Percentiles rank a stretch among this genome's conserved stretches.
Conservation (phyloP, 2,113 vertebrate genomes). For the Gymnocephalus cernua region DNA sequence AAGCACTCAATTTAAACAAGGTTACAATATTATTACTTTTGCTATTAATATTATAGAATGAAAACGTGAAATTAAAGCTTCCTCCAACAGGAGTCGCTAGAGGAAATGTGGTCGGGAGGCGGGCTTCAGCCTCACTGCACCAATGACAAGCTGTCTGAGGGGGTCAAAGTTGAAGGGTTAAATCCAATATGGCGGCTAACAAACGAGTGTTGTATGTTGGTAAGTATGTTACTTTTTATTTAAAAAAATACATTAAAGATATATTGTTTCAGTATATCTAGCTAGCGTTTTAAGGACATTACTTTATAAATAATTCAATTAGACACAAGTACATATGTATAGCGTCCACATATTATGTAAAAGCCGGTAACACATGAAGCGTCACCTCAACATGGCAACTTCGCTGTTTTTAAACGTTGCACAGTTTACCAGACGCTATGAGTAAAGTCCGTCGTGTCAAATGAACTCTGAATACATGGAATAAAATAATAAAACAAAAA, state of each 20-base stretch:
- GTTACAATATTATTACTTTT: too few species aligned
- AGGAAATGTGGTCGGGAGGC: not conserved
- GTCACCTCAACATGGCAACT: not conserved
- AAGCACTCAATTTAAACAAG: too few species aligned
- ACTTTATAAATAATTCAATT: fast-evolving
- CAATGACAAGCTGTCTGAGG: constrained; percentile 48
- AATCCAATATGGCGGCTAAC: constrained; percentile 79
- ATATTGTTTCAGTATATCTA: not conserved
- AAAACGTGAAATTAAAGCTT: not conserved
- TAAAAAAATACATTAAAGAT: not conserved
- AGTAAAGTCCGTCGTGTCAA: fast-evolving
- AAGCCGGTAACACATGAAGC: not conserved
- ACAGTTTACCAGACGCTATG: fast-evolving
- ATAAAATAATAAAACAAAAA: not conserved
- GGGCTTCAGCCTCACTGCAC: constrained; percentile 27
- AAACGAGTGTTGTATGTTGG: constrained; percentile 85
- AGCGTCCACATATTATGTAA: not conserved
- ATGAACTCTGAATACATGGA: not conserved
- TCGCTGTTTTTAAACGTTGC: not conserved
- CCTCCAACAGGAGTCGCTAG: constrained; percentile 44
- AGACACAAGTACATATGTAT: fast-evolving
- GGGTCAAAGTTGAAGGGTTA: constrained; percentile 73
- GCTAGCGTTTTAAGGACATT: fast-evolving
- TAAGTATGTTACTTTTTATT: constrained; percentile 55
- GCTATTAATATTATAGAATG: fast-evolving